Evolutionary conservation across 2,888 invertebrate species (phyloP), one percentile per base, ranked within the genome.

Genomic region (Griposia aprilina): DNA sequence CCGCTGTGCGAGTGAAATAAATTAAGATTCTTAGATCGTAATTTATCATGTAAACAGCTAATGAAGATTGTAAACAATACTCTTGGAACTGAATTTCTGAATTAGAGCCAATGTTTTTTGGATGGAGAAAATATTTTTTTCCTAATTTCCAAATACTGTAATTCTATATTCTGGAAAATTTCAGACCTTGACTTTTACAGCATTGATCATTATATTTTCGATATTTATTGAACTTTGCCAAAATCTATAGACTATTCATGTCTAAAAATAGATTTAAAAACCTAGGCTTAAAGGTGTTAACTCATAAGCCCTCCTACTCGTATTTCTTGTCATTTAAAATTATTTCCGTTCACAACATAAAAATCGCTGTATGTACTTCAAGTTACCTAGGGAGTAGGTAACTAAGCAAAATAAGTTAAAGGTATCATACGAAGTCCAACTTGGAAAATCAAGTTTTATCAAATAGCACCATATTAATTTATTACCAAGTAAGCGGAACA

Each of bases 401-500:
- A 52, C 50, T 52, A 6, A 20, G 50, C 20, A 50, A 30, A 75
- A 79, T 48, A 57, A 30, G 4, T 15, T 13, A 10, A 10, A 20
- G 6, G 15, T 30, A 30, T 7, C 8, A 45, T 57, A n/a, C n/a
- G 15, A 50, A 63, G 3, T 76, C 36, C 45, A 67, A 57, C 62
- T 36, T 59, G 63, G 52, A 45, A 68, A 65, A 59, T 65, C 30
- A 52, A 57, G 23, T 57, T 82, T 63, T 45, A 63, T 57, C 59
- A 74, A 74, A 52, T 15, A 66, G 15, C 7, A 48, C 10, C 4
- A 36, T 67, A 30, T 63, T 63, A 50, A 62, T 15, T 81, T 82
- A 59, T 68, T 63, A 41, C n/a, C 23, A 57, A 57, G 50, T 45
- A 50, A 73, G 48, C 2, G 50, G n/a, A 82, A 68, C n/a, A 67